Evolutionary conservation across 92 coral and sea anemone species (phyloP).

Genomic region (Porites lobata): DNA sequence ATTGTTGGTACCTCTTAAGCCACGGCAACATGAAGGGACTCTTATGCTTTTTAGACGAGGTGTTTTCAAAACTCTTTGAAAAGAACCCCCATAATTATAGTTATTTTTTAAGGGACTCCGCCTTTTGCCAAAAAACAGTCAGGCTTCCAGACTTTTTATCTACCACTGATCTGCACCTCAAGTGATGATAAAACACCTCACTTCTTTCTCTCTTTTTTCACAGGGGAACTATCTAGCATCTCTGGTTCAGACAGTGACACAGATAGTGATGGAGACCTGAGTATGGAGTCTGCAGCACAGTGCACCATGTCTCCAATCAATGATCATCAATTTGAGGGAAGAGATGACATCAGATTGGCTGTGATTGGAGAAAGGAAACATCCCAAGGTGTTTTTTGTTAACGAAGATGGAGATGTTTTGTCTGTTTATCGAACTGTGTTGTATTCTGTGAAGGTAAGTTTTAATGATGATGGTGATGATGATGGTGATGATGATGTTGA

Average conservation of each 20-base stretch:
- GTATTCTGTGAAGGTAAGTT: constrained; percentile 75
- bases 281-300: constrained; percentile 50
- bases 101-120: too few species aligned
- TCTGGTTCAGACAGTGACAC: constrained; percentile 90
- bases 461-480: too few species aligned
- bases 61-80: too few species aligned
- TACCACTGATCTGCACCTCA: too few species aligned
- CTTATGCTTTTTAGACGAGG: too few species aligned
- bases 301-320: neutral
- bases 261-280: constrained; percentile 74
- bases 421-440: constrained; percentile 81
- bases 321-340: neutral
- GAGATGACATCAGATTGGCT: neutral
- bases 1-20: too few species aligned
- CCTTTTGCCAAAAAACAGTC: too few species aligned
- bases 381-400: constrained; percentile 86
- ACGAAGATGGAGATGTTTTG: constrained; percentile 72
- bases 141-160: too few species aligned
- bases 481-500: too few species aligned
- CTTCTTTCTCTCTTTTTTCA: neutral
- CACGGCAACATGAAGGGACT: too few species aligned
- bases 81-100: too few species aligned
- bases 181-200: neutral
- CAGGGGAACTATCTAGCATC: constrained; percentile 96
- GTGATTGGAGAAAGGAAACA: constrained; percentile 50